These are phyloP conservation scores for Pithys albifrons DNA, from an alignment of 2,113 vertebrate species.

Conservation along the genomic window DNA sequence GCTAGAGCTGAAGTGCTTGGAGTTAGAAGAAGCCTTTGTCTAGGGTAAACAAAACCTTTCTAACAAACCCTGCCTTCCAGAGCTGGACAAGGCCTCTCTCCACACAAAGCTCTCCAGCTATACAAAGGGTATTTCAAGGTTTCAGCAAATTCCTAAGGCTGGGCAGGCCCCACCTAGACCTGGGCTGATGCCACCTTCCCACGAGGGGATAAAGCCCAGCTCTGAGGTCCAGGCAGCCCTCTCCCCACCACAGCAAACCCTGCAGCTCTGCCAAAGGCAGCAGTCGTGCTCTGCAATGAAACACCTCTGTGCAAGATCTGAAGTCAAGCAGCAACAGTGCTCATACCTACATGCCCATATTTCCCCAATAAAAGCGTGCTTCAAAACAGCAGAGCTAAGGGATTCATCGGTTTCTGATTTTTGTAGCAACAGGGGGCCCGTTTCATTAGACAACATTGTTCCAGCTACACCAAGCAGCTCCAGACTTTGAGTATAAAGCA, in stretches of 20 bases:
- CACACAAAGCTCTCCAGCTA: neutral
- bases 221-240: neutral
- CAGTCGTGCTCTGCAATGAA: neutral
- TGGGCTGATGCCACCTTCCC: neutral
- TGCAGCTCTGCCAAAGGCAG: accelerated
- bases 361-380: slow-evolving; percentile 2
- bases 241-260: neutral
- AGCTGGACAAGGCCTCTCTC: neutral
- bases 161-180: neutral
- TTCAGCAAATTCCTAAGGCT: neutral
- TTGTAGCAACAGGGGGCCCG: slow-evolving; percentile 8
- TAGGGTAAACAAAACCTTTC: neutral
- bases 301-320: neutral
- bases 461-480: slow-evolving; percentile 17
- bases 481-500: neutral
- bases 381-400: neutral
- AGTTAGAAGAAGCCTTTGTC: neutral
- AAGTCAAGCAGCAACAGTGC: neutral
- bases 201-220: accelerated
- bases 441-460: slow-evolving; percentile 44
- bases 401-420: slow-evolving; percentile 33
- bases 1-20: neutral
- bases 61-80: neutral
- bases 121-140: neutral
- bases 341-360: neutral